Percentiles rank a stretch among this genome's conserved stretches.
Conservation (phyloP, 2,888 invertebrate genomes). For the Amitus sp. region DNA sequence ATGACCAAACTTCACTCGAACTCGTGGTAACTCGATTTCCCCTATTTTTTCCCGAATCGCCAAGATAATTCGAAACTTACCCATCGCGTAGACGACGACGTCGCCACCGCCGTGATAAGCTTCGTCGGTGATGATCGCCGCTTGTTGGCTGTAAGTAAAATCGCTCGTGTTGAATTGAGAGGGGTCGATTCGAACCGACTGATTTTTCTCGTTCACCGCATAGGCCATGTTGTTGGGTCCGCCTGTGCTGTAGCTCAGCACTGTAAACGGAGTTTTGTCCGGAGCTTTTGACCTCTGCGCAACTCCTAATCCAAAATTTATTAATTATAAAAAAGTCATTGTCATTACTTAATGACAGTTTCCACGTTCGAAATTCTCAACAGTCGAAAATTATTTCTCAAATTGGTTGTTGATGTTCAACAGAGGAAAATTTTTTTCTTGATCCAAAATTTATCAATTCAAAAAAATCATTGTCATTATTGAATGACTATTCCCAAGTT, state of each 20-base stretch:
- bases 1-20: too few species aligned
- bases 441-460: too few species aligned
- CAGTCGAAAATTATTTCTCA: too few species aligned
- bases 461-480: too few species aligned
- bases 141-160: slow-evolving; percentile 78
- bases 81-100: slow-evolving; percentile 84
- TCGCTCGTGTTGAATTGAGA: slow-evolving; percentile 69
- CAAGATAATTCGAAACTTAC: too few species aligned
- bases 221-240: slow-evolving; percentile 73
- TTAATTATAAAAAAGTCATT: too few species aligned
- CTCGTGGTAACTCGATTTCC: too few species aligned
- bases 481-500: too few species aligned
- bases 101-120: slow-evolving; percentile 88
- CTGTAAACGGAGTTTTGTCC: slow-evolving; percentile 79
- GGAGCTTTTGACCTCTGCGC: slow-evolving; percentile 70
- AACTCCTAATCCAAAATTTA: slow-evolving; percentile 70
- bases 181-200: slow-evolving; percentile 72
- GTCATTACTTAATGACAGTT: too few species aligned
- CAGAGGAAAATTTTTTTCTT: not conserved
- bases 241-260: slow-evolving; percentile 81
- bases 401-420: too few species aligned
- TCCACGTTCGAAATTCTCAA: not conserved
- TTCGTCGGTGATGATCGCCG: slow-evolving; percentile 76
- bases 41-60: too few species aligned
- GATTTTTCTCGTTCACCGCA: slow-evolving; percentile 48